Evolutionary conservation across 2,888 invertebrate genomes (phyloP), one percentile per base, ranked within the genome.

Genomic region (Latheticus oryzae): DNA sequence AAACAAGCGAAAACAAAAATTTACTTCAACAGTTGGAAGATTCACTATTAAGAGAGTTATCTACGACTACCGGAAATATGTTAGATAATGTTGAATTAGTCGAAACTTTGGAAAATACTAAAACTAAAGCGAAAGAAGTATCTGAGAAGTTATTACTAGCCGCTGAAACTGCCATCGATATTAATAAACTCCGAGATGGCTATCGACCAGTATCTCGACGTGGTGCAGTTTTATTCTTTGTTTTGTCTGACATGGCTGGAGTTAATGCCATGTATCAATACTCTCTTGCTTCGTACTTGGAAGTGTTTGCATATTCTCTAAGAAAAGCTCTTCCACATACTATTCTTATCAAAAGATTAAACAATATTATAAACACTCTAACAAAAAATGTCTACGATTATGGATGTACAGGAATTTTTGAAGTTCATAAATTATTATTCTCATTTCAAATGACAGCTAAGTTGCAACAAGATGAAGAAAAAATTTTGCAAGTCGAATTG

Each of bases 261-360:
- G 91, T 96, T 1, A 94, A 93, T 76, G 79, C 85, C 23, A 96
- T 96, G 95, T 96, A 96, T 74, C 95, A 96, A 72, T 95, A 95
- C 77, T 94, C 95, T 0, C 79, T 96, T 51, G 85, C 85, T 1
- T 88, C 93, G 0, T 96, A 95, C 71, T 81, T 95, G 16, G 90
- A 91, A 63, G 91, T 95, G 1, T 96, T 95, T 71, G 82, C 86
- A 0, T 89, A 84, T 73, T 91, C 95, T 0, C 78, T 96, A 43
- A 86, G 87, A 54, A 93, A 91, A 77, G 89, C 94, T 2, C 81
- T 92, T 73, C 92, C 93, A 0, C 92, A 95, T 73, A 87, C 89
- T 1, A 84, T 89, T n/a, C 77, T 95, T 1, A 68, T 75, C 1
- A 89, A 87, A 69, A 85, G 95, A 4, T 78, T 96, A 35, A 79